A percentile compares a stretch with the other conserved stretches of the same genome.
phyloP scores from a whole-genome alignment of 1,140 invertebrate genomes.

The Neotoxoptera formosana region DNA sequence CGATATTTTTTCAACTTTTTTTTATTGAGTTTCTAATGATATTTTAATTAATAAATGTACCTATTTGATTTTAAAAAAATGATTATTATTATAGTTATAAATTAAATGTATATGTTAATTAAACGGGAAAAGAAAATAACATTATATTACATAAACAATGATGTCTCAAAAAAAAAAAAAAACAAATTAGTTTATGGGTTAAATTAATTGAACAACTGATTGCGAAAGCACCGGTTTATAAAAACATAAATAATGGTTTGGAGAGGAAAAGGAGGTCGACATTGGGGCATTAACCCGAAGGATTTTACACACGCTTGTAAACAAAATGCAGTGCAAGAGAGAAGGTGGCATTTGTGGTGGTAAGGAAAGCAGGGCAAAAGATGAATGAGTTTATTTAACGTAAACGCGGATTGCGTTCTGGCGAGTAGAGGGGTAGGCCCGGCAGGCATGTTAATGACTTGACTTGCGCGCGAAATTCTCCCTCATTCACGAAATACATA shows the following conservation, averaged over 20 bases:
- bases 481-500: constrained; percentile 53
- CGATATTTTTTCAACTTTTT: not conserved
- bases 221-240: not conserved
- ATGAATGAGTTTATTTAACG: constrained; percentile 57
- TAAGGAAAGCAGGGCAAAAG: constrained; percentile 33
- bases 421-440: constrained; percentile 40
- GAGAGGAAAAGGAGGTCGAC: constrained; percentile 31
- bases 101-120: not conserved
- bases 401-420: constrained; percentile 31
- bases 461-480: constrained; percentile 56
- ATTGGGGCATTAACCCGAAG: constrained; percentile 49
- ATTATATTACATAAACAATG: not conserved
- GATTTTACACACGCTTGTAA: constrained; percentile 46
- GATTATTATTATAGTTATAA: not conserved
- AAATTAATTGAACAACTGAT: not conserved
- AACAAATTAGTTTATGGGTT: not conserved
- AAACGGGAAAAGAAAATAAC: not conserved
- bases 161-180: not conserved
- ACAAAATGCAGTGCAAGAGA: constrained; percentile 39
- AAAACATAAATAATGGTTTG: not conserved
- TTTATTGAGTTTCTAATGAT: not conserved
- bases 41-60: not conserved
- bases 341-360: not conserved
- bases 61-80: not conserved
- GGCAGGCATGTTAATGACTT: constrained; percentile 53